These are phyloP conservation scores for Tuberolachnus salignus DNA, from an alignment of 2,888 invertebrate genomes.

Conservation along the genomic window DNA sequence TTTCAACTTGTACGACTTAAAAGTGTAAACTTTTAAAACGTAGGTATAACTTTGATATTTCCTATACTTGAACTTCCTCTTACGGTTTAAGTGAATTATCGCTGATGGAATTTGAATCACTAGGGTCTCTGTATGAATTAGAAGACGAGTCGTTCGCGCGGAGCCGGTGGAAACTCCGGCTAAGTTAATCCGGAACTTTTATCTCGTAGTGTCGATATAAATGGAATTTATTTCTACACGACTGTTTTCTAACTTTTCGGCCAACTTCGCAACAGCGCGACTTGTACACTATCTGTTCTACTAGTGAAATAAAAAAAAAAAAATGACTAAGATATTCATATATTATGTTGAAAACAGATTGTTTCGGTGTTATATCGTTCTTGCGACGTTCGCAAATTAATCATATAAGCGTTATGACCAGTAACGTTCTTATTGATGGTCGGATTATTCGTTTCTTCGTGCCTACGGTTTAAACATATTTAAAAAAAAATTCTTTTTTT, in stretches of 20 bases:
- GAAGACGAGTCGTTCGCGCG: constrained; percentile 22
- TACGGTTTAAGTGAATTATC: constrained; percentile 29
- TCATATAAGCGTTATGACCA: too few relatives aligned
- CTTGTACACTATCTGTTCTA: background rate
- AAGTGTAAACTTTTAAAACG: background rate
- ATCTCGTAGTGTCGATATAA: constrained; percentile 42
- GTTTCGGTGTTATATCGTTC: background rate
- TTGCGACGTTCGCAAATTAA: too few relatives aligned
- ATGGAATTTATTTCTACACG: constrained; percentile 38
- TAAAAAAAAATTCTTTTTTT: too few relatives aligned
- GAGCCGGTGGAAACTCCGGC: constrained; percentile 24
- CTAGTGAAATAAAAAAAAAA: background rate
- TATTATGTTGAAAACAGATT: background rate
- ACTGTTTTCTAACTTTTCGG: constrained; percentile 2
- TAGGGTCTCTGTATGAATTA: constrained; percentile 36
- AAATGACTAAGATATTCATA: background rate
- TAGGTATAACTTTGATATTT: constrained; percentile 19
- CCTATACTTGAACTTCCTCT: constrained; percentile 19
- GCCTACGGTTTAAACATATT: too few relatives aligned
- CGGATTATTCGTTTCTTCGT: too few relatives aligned
- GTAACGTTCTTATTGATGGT: too few relatives aligned
- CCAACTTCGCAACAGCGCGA: background rate
- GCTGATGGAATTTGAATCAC: constrained; percentile 31
- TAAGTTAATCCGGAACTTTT: constrained; percentile 47
- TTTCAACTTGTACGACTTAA: constrained; percentile 6